Percentiles rank a stretch among this genome's conserved stretches.
phyloP scores from a whole-genome alignment of 2,797 vertebrate genomes.

The Emys orbicularis region DNA sequence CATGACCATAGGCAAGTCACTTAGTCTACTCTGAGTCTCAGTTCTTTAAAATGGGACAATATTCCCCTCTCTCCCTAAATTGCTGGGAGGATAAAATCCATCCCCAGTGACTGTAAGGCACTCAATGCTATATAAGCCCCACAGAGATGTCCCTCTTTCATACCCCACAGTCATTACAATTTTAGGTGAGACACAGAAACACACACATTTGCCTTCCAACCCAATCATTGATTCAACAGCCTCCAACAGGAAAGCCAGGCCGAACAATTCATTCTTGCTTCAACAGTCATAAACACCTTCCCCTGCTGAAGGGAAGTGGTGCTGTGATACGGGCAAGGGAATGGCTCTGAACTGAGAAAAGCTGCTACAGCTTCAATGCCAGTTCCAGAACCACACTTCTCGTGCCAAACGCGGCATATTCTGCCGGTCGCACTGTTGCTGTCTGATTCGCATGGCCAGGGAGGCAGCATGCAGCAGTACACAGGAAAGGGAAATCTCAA shows the following conservation, averaged over 20 bases:
- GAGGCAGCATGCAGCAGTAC: background rate
- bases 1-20: background rate
- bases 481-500: background rate
- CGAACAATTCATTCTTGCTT: slow-evolving; percentile 21
- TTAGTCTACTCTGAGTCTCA: background rate
- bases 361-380: background rate
- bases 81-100: background rate
- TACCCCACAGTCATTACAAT: background rate
- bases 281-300: background rate
- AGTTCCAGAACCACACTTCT: rapidly evolving
- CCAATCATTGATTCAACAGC: slow-evolving; percentile 28
- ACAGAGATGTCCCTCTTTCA: background rate
- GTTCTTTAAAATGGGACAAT: background rate
- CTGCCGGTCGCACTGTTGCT: background rate
- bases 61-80: background rate
- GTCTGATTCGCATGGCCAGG: rapidly evolving
- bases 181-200: background rate
- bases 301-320: background rate
- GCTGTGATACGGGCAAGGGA: background rate
- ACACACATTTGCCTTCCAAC: background rate
- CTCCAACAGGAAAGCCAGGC: slow-evolving; percentile 30
- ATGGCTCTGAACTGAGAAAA: background rate
- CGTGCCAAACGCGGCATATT: background rate
- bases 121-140: background rate
- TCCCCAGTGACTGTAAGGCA: background rate